Evolutionary conservation across 2,113 vertebrate species (phyloP).

Genomic region (Strigops habroptila): DNA sequence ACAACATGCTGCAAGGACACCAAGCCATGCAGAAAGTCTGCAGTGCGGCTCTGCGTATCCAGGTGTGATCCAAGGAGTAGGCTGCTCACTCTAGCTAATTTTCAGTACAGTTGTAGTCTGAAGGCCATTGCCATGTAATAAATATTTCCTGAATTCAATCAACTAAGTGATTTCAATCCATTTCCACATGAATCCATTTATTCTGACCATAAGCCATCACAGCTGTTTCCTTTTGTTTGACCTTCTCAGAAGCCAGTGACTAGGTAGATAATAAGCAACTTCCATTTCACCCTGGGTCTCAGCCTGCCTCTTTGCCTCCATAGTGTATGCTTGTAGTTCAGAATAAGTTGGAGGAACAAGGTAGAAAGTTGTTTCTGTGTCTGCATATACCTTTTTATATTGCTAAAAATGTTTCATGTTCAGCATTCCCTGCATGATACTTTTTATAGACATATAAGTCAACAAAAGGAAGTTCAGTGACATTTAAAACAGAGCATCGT

Average conservation of each 20-base stretch:
- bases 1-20: neutral
- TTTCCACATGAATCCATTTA: neutral
- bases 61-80: neutral
- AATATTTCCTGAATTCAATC: neutral
- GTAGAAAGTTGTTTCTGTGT: neutral
- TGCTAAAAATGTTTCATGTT: neutral
- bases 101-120: neutral
- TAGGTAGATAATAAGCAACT: neutral
- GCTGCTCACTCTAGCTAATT: neutral
- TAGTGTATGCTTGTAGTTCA: neutral
- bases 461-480: neutral
- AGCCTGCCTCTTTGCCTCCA: neutral
- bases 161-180: neutral
- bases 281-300: neutral
- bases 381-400: neutral
- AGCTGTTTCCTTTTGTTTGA: neutral
- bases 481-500: neutral
- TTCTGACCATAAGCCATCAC: neutral
- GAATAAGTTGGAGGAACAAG: neutral
- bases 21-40: neutral
- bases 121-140: neutral
- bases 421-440: neutral
- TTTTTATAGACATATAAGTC: neutral
- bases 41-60: neutral
- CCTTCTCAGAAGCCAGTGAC: neutral